Evolutionary conservation across 2,113 vertebrate species (phyloP).

Genomic region (Pontoporia blainvillei): DNA sequence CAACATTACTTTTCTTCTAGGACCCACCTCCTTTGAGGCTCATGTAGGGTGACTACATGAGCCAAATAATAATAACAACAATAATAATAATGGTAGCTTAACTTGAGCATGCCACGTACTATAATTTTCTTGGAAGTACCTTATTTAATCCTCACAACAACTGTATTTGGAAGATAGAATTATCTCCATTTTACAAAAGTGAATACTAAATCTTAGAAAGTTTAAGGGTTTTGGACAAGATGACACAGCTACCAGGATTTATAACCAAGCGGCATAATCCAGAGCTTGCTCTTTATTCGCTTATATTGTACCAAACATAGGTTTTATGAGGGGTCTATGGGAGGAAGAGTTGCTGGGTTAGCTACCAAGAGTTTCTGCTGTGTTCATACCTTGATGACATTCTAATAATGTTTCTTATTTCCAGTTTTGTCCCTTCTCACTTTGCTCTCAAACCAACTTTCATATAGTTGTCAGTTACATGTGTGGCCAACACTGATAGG

Average conservation of each 20-base stretch:
- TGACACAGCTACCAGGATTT: background rate
- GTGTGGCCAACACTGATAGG: fast-evolving
- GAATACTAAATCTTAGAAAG: background rate
- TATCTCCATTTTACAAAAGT: background rate
- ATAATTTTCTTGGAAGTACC: background rate
- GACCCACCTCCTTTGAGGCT: background rate
- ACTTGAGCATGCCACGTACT: background rate
- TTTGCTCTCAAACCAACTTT: background rate
- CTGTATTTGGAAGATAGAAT: background rate
- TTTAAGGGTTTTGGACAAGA: background rate
- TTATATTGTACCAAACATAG: background rate
- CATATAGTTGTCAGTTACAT: background rate
- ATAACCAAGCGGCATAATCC: background rate
- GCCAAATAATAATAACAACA: background rate
- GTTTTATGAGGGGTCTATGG: background rate
- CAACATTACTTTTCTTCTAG: background rate
- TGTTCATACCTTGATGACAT: background rate
- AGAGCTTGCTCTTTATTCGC: background rate
- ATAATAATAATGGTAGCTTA: background rate
- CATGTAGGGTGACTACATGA: background rate
- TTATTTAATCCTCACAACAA: background rate
- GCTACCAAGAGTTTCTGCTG: background rate
- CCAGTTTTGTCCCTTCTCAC: background rate
- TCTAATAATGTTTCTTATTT: background rate
- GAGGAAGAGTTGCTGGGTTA: background rate